A percentile compares a stretch with the other conserved stretches of the same genome.
Evolutionary conservation across 2,797 vertebrate species (phyloP).

Genomic region (Ataeniobius toweri): DNA sequence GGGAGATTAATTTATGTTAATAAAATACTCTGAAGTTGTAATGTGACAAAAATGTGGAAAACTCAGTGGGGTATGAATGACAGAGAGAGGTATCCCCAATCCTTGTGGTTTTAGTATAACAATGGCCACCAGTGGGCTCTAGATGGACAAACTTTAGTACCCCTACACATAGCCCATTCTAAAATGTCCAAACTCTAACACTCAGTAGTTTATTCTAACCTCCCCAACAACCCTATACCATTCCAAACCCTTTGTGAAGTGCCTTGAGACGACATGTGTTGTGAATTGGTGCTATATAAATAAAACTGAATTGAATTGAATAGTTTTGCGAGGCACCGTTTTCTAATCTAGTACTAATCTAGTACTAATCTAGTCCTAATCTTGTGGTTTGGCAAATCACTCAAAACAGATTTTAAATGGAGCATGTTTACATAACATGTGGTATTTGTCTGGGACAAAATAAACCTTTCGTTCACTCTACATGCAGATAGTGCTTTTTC

Average conservation of each 20-base stretch:
- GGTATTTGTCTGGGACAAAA: conserved; percentile 33
- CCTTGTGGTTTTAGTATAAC: too few species aligned
- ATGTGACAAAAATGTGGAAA: not conserved
- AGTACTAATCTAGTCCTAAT: not conserved
- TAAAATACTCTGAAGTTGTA: not conserved
- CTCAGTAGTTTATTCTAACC: too few species aligned
- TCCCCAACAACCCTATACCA: too few species aligned
- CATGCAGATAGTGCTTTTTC: not conserved
- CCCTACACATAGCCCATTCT: too few species aligned
- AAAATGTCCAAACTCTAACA: too few species aligned
- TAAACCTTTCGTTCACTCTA: not conserved
- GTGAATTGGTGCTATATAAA: too few species aligned
- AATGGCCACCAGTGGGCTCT: too few species aligned
- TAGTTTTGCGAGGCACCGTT: not conserved
- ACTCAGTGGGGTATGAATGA: not conserved
- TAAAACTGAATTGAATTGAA: too few species aligned
- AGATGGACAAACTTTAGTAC: too few species aligned
- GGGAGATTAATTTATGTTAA: not conserved
- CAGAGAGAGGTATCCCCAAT: too few species aligned
- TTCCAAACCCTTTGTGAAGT: too few species aligned
- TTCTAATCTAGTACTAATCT: not conserved
- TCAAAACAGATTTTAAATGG: conserved; percentile 44
- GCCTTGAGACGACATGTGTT: too few species aligned
- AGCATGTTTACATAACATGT: conserved; percentile 35
- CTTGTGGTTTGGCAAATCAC: conserved; percentile 36